Evolutionary conservation across 30 jellyfish, hydroid and myxozoan genomes (phyloP).

Genomic region (Pelagia noctiluca): DNA sequence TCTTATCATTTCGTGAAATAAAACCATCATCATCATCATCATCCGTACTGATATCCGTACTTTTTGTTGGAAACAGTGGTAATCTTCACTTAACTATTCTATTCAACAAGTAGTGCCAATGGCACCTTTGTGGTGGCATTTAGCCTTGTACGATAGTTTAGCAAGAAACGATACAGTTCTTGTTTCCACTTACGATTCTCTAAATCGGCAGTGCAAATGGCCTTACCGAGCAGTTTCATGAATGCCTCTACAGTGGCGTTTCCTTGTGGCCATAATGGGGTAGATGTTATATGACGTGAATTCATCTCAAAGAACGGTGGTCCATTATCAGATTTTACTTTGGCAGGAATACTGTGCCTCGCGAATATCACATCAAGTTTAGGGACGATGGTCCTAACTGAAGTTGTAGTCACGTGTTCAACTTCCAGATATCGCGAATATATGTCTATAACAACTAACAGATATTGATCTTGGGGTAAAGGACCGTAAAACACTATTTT

Average conservation of each 20-base stretch:
- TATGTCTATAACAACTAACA: slow-evolving; percentile 30
- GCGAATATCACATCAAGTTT: slow-evolving; percentile 6
- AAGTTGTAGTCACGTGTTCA: slow-evolving; percentile 41
- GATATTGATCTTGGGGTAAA: slow-evolving; percentile 43
- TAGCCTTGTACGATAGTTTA: background rate
- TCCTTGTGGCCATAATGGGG: slow-evolving; percentile 56
- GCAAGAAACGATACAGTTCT: slow-evolving; percentile 25
- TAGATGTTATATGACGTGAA: slow-evolving; percentile 13
- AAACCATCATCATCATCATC: slow-evolving; percentile 3
- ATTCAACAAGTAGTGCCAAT: background rate
- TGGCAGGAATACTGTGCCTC: slow-evolving; percentile 42
- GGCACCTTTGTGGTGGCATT: background rate
- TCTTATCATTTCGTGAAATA: background rate
- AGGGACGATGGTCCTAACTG: slow-evolving; percentile 41
- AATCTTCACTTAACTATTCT: background rate
- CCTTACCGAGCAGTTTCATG: slow-evolving; percentile 51
- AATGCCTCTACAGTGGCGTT: slow-evolving; percentile 53
- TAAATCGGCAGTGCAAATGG: slow-evolving; percentile 36
- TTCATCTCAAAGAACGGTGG: slow-evolving; percentile 50
- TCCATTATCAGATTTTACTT: slow-evolving; percentile 49
- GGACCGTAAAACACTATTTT: slow-evolving; percentile 53
- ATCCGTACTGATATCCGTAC: slow-evolving; percentile 4
- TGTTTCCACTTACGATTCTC: slow-evolving; percentile 62
- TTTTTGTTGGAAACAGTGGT: background rate
- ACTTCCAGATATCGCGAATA: slow-evolving; percentile 69